Percentiles rank a stretch among this genome's conserved stretches.
Evolutionary conservation across 2,888 invertebrate species (phyloP).

Genomic region (Zele albiditarsus): DNA sequence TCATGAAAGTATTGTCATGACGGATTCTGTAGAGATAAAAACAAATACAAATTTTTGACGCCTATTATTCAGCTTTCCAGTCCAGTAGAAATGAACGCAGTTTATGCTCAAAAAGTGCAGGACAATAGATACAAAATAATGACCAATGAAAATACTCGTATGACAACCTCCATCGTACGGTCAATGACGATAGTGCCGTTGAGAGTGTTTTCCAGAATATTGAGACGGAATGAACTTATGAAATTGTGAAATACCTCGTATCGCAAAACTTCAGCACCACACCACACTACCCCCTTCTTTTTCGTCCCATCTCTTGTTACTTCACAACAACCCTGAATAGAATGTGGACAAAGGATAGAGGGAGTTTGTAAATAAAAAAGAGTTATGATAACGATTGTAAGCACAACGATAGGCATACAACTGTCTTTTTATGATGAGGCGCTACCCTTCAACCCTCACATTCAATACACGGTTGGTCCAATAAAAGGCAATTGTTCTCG

Average conservation of each 20-base stretch:
- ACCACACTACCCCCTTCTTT: too few relatives aligned
- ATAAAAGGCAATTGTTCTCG: conserved; percentile 59
- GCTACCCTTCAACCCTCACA: conserved; percentile 40
- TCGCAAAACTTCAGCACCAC: conserved; percentile 28
- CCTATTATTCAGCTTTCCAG: background rate
- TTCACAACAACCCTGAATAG: conserved; percentile 57
- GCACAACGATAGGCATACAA: conserved; percentile 30
- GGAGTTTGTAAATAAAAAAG: conserved; percentile 66
- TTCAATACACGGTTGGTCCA: conserved; percentile 45
- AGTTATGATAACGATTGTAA: conserved; percentile 53
- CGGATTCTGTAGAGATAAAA: background rate
- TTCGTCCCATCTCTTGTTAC: conserved; percentile 32
- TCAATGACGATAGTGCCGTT: conserved; percentile 46
- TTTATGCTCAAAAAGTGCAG: too few relatives aligned
- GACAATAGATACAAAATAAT: background rate
- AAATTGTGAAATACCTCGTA: conserved; percentile 49
- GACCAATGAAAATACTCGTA: conserved; percentile 40
- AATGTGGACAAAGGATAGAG: conserved; percentile 45
- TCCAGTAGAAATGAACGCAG: background rate
- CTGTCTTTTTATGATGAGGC: conserved; percentile 47
- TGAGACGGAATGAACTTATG: conserved; percentile 71
- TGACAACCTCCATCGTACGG: conserved; percentile 58
- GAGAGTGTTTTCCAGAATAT: conserved; percentile 68
- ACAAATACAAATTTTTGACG: background rate
- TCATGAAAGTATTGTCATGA: too few relatives aligned